Base-by-base conservation (phyloP, 2,797 vertebrate species). In the Dendrocincla fuliginosa region DNA sequence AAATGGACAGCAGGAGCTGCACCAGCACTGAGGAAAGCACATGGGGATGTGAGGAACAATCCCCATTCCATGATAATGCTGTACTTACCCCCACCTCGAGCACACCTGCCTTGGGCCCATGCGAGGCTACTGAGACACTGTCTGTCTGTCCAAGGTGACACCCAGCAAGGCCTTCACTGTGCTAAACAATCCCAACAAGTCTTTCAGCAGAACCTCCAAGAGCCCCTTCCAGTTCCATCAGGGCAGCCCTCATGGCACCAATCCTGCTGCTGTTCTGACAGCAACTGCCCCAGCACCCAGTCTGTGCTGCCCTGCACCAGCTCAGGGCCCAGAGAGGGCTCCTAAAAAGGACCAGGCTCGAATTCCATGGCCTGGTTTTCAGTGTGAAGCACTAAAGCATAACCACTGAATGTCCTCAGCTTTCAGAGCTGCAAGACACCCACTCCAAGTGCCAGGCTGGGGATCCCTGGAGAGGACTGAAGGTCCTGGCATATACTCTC, bases 1-100 rank as follows among this genome's bases (percentile, higher is more conserved):
- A 32, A 55, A 41, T 1, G 6, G 33, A 11, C 50, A 2, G 23
- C 46, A 2, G 27, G 69, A 76, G 47, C 55, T 0, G 2, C 18
- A 47, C 22, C 68, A 70, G 85, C n/a, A 49, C 53, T 23, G 42
- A 23, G 30, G 61, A 12, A 9, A n/a, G 16, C 27, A 53, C 16
- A 7, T 0, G 3, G 24, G 82, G 67, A 46, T 47, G 30, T 64
- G 60, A 93, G 61, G 39, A 52, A 46, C 56, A 82, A 69, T 6
- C 24, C 24, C 19, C 19, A 3, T 22, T 68, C 56, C 46, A 35
- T 30, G 64, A 1, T 15, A 69, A n/a, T 0, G 1, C 41, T 71
- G 41, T 25, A 28, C 39, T 22, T 33, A 12, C 14, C 59, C 39
- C 52, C 22, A 37, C 24, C 61, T 24, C 2, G 0, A 81, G 49